Percentiles rank a stretch among this genome's conserved stretches.
Conservation (phyloP, 1,140 invertebrate species). For the Brachionus manjavacas region DNA sequence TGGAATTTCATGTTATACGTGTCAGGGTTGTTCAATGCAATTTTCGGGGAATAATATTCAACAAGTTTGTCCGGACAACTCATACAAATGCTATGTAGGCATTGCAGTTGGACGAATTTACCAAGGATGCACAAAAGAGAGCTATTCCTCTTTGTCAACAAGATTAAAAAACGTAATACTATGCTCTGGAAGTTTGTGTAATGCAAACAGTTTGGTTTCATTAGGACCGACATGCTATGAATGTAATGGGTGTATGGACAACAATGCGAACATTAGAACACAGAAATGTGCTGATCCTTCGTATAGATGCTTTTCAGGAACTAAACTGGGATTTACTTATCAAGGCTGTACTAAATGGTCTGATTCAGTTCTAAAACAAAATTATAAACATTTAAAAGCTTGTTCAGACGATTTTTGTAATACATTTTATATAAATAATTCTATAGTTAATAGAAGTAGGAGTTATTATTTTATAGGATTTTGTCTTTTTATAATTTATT, state of each 20-base stretch:
- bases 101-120: background rate
- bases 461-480: background rate
- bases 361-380: background rate
- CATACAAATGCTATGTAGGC: constrained; percentile 1
- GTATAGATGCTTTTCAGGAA: background rate
- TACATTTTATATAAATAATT: background rate
- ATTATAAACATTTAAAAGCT: background rate
- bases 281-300: background rate
- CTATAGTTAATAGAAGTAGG: background rate
- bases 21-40: background rate
- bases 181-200: background rate
- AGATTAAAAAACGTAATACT: constrained; percentile 2
- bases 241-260: constrained; percentile 1
- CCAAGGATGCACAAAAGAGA: constrained; percentile 18
- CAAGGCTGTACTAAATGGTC: constrained; percentile 18
- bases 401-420: background rate
- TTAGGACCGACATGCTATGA: background rate
- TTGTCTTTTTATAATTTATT: background rate
- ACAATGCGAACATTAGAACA: background rate
- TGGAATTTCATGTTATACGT: background rate
- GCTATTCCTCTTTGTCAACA: background rate
- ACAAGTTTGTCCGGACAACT: background rate
- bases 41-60: background rate
- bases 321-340: constrained; percentile 21
- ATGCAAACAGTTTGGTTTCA: constrained; percentile 8